Percentiles rank a stretch among this genome's conserved stretches.
Evolutionary conservation across 2,888 invertebrate species (phyloP).

Genomic region (Pediacus dermestoides): DNA sequence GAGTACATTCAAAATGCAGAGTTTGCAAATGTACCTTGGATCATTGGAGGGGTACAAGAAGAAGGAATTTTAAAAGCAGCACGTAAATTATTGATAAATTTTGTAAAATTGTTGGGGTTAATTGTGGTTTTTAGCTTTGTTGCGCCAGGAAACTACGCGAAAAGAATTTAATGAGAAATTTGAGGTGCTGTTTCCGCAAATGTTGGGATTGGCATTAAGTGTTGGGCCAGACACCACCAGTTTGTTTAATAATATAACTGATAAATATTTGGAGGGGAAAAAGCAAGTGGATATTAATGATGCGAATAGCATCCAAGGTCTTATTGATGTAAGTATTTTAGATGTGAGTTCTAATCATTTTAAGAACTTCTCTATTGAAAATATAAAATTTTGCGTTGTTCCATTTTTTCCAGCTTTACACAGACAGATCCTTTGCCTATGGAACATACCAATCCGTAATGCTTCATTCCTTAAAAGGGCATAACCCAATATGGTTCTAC

Average conservation of each 20-base stretch:
- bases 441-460: conserved; percentile 47
- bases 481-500: conserved; percentile 51
- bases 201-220: conserved; percentile 29
- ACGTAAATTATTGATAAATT: conserved; percentile 33
- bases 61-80: conserved; percentile 54
- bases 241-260: conserved; percentile 31
- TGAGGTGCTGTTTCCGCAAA: conserved; percentile 27
- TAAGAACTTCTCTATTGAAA: no score
- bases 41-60: conserved; percentile 50
- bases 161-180: conserved; percentile 34
- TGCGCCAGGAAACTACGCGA: conserved; percentile 27
- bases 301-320: conserved; percentile 32
- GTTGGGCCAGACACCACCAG: conserved; percentile 20
- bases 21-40: conserved; percentile 51
- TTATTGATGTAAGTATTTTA: conserved; percentile 36
- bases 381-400: conserved; percentile 1
- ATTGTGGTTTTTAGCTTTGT: conserved; percentile 29
- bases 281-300: conserved; percentile 26
- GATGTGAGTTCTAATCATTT: no score
- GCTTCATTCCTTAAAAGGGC: conserved; percentile 38
- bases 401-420: conserved; percentile 45
- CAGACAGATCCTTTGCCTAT: conserved; percentile 52
- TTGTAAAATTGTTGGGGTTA: conserved; percentile 7
- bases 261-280: conserved; percentile 32
- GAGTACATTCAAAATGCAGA: conserved; percentile 44